Conservation (phyloP, 2,888 invertebrate genomes). For the Diarsia brunnea region DNA sequence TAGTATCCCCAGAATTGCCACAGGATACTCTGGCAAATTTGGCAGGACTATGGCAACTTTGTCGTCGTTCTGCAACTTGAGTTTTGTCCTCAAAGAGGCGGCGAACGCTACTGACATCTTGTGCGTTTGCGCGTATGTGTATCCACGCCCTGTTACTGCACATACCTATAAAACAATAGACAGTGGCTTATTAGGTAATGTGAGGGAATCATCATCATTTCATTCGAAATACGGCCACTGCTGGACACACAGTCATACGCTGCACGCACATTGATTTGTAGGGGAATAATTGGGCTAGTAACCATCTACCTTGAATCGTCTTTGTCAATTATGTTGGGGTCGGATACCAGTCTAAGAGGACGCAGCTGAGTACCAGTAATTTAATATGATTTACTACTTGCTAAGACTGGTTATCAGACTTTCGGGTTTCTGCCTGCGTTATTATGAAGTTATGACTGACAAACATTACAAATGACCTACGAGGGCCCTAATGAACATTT, state of each 20-base stretch:
- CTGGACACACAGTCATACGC: neutral
- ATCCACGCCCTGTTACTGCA: slow-evolving; percentile 93
- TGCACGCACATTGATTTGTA: neutral
- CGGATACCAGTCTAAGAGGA: neutral
- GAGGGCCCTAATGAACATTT: neutral
- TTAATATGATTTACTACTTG: neutral
- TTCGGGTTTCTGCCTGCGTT: neutral
- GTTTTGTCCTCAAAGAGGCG: slow-evolving; percentile 91
- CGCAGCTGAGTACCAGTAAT: neutral
- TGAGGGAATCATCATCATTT: neutral
- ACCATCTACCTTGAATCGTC: neutral
- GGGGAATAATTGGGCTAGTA: neutral
- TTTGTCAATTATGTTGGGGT: neutral
- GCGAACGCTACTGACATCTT: slow-evolving; percentile 92
- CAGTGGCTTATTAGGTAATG: neutral
- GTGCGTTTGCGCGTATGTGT: slow-evolving; percentile 93
- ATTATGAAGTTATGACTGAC: neutral
- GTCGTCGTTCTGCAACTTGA: slow-evolving; percentile 92
- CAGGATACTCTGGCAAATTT: slow-evolving; percentile 94
- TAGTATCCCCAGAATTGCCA: slow-evolving; percentile 91
- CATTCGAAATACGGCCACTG: too few species aligned
- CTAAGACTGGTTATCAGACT: neutral
- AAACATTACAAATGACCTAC: neutral
- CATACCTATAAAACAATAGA: slow-evolving; percentile 91
- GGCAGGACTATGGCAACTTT: slow-evolving; percentile 93